Conservation (phyloP, 1,140 invertebrate genomes). For the Aphelinus certus region DNA sequence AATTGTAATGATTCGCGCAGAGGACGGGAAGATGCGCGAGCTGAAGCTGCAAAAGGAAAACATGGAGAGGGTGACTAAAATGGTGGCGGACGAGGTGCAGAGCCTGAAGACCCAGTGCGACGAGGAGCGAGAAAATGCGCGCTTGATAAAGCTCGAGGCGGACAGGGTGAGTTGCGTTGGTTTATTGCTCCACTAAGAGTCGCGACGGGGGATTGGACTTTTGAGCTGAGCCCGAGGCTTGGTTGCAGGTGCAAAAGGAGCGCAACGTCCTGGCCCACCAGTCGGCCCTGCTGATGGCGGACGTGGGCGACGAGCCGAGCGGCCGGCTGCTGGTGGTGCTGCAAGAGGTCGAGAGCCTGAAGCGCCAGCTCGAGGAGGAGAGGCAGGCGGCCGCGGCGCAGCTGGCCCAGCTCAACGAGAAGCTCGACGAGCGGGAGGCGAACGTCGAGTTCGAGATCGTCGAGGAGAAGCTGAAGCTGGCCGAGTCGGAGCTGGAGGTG, state of each 20-base stretch:
- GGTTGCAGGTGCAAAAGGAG: slow-evolving; percentile 66
- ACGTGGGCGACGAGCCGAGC: slow-evolving; percentile 67
- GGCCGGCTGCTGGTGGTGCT: slow-evolving; percentile 67
- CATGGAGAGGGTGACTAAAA: slow-evolving; percentile 71
- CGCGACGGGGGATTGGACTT: slow-evolving; percentile 1
- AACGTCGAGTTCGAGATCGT: slow-evolving; percentile 75
- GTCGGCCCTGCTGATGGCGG: slow-evolving; percentile 73
- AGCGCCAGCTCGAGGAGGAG: slow-evolving; percentile 71
- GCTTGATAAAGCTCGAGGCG: slow-evolving; percentile 64
- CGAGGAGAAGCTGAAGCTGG: slow-evolving; percentile 75
- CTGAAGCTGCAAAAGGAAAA: slow-evolving; percentile 69
- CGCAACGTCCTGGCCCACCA: slow-evolving; percentile 74
- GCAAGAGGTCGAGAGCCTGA: slow-evolving; percentile 72
- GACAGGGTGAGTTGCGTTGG: slow-evolving; percentile 54
- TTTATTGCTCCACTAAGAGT: not conserved
- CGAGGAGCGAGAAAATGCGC: slow-evolving; percentile 69
- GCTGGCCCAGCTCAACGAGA: slow-evolving; percentile 70
- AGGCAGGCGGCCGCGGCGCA: slow-evolving; percentile 66
- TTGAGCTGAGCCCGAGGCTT: slow-evolving; percentile 1
- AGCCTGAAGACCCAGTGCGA: slow-evolving; percentile 70
- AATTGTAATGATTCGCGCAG: slow-evolving; percentile 33
- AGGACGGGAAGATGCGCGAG: slow-evolving; percentile 59
- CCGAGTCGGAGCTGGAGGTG: slow-evolving; percentile 73
- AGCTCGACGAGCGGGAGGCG: slow-evolving; percentile 73
- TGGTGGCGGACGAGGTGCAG: slow-evolving; percentile 72